Evolutionary conservation across 37 sponge, comb jelly and placozoan species (phyloP), one percentile per base, ranked within the genome.

Genomic region (Spongilla lacustris): DNA sequence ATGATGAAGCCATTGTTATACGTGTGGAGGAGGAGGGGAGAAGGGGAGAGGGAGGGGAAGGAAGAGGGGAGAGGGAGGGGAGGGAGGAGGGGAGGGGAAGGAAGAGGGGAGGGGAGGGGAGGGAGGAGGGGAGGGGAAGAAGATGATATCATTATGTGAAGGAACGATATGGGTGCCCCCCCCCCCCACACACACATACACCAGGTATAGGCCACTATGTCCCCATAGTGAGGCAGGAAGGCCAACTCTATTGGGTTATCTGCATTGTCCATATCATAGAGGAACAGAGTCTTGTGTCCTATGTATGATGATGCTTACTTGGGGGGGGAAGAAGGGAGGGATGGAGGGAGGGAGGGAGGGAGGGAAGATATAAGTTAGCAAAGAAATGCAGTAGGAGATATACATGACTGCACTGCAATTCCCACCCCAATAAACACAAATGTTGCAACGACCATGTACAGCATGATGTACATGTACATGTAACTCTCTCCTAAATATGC

Each of bases 191-290:
- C 23, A 36, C 46, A 19, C 13, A 73, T 84, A 77, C 73, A 98
- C 98, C 97, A 96, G 36, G 71, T 89, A 84, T 98, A 93, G 27
- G 92, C 67, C 14, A 89, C 92, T 69, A 98, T 98, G 70, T 96
- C 85, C 2, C 99, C 99, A 84, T 98, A 98, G 24, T 87, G 77
- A 24, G 75, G 69, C 89, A 95, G 94, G 68, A 98, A 98, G 27
- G 94, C 94, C 70, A 98, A 79, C 86, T 98, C 98, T 22, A 98
- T 79, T 13, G 98, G 98, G 31, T 86, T 85, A 29, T 89, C 91
- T 9, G 84, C 81, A 38, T 93, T 95, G 74, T 98, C 95, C 50
- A 95, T 81, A 67, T 96, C 96, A 90, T 89, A 92, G 24, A 98
- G 85, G 69, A 93, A 95, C 0, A 98, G 87, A 21, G 95, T 98